phyloP scores from a whole-genome alignment of 2,888 invertebrate species.

The Onchidella celtica region DNA sequence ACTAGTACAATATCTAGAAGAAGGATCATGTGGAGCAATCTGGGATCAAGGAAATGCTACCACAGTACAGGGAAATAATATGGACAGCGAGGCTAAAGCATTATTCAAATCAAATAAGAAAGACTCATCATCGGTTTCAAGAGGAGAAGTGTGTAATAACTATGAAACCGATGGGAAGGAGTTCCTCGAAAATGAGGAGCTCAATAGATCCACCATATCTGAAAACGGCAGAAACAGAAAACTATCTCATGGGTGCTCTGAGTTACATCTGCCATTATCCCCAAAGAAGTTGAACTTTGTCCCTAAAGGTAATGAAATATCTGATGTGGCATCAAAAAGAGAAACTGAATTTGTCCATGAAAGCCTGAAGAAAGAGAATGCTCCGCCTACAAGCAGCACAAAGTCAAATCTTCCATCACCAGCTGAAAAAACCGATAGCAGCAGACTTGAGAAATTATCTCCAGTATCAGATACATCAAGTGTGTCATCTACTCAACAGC shows the following conservation, averaged over 20 bases:
- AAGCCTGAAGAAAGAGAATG: no score
- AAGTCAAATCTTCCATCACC: no score
- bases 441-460: not conserved
- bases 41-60: not conserved
- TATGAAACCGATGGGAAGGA: not conserved
- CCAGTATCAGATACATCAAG: conserved; percentile 25
- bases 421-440: no score
- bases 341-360: no score
- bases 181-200: not conserved
- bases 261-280: not conserved
- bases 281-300: not conserved
- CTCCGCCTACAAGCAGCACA: no score
- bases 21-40: conserved; percentile 51
- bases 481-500: conserved; percentile 50
- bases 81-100: no score
- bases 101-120: no score
- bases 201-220: not conserved
- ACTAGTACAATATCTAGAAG: conserved; percentile 50
- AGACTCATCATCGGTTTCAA: no score
- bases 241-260: not conserved
- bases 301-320: no score
- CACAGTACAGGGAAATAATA: not conserved
- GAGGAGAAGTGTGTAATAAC: no score
- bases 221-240: not conserved
- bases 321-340: no score